Conservation (phyloP, 2,888 invertebrate genomes). For the Eristalinus aeneus region DNA sequence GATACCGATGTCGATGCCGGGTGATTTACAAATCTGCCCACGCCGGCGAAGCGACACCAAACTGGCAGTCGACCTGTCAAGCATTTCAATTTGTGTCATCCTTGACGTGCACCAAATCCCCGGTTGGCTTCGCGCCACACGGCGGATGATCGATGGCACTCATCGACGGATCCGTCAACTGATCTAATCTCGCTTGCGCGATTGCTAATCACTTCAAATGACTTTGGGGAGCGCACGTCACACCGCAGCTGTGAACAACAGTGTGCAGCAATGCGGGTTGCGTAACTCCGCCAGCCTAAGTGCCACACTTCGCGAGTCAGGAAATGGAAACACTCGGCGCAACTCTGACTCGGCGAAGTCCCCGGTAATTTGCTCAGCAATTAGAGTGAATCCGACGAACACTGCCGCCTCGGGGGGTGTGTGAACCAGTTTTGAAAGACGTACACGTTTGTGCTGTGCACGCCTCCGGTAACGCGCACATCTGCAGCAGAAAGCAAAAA, state of each 20-base stretch:
- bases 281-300: constrained; percentile 40
- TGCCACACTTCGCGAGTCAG: constrained; percentile 45
- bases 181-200: constrained; percentile 51
- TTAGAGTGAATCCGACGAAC: constrained; percentile 51
- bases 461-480: constrained; percentile 18
- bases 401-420: constrained; percentile 26
- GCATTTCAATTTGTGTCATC: constrained; percentile 59
- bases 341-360: background rate
- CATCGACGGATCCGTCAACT: background rate
- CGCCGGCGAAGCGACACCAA: constrained; percentile 23
- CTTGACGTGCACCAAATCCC: constrained; percentile 36
- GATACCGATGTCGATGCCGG: background rate
- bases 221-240: constrained; percentile 2
- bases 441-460: background rate
- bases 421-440: constrained; percentile 31
- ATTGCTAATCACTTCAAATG: background rate
- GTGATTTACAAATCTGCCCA: constrained; percentile 47
- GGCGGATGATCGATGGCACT: constrained; percentile 42
- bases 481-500: constrained; percentile 42
- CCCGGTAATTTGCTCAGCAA: constrained; percentile 26
- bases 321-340: constrained; percentile 36
- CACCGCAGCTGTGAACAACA: constrained; percentile 22
- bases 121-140: constrained; percentile 31
- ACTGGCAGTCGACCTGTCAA: constrained; percentile 24
- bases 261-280: constrained; percentile 56